Evolutionary conservation across 1,140 invertebrate species (phyloP).

Genomic region (Drosophila chauvacae): DNA sequence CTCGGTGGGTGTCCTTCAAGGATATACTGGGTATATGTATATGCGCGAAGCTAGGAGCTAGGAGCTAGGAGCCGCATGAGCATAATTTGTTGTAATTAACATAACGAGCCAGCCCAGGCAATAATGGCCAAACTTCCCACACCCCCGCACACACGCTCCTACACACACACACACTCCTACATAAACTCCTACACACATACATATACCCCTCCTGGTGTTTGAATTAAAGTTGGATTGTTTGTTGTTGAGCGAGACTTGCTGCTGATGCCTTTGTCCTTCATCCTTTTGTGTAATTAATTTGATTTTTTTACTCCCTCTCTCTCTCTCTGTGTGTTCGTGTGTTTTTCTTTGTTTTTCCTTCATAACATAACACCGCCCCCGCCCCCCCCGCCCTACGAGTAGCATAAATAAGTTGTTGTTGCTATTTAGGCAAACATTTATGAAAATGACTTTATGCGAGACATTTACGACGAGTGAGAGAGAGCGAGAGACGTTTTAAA

Average conservation of each 20-base stretch:
- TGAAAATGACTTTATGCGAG: slow-evolving; percentile 62
- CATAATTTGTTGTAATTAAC: slow-evolving; percentile 84
- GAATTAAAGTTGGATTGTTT: slow-evolving; percentile 48
- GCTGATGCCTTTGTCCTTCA: slow-evolving; percentile 45
- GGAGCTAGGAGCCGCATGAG: slow-evolving; percentile 56
- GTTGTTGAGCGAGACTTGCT: slow-evolving; percentile 43
- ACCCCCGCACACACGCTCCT: slow-evolving; percentile 16
- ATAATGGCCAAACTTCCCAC: slow-evolving; percentile 69
- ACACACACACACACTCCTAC: neutral
- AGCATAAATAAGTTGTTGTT: slow-evolving; percentile 50
- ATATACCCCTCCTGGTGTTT: slow-evolving; percentile 10
- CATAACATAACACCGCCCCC: slow-evolving; percentile 9
- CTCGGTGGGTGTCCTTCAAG: slow-evolving; percentile 13
- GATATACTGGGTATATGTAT: neutral
- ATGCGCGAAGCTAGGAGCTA: neutral
- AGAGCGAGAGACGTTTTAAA: slow-evolving; percentile 20
- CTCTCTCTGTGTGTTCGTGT: neutral
- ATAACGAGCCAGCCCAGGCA: slow-evolving; percentile 79
- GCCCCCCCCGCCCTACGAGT: neutral
- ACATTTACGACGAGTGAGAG: slow-evolving; percentile 24
- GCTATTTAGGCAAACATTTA: slow-evolving; percentile 45
- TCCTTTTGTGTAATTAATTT: slow-evolving; percentile 80
- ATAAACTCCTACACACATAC: slow-evolving; percentile 1
- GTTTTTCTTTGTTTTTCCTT: slow-evolving; percentile 8
- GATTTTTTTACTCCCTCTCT: slow-evolving; percentile 36